Conservation (phyloP, 2,888 invertebrate genomes). For the Apamea monoglypha region DNA sequence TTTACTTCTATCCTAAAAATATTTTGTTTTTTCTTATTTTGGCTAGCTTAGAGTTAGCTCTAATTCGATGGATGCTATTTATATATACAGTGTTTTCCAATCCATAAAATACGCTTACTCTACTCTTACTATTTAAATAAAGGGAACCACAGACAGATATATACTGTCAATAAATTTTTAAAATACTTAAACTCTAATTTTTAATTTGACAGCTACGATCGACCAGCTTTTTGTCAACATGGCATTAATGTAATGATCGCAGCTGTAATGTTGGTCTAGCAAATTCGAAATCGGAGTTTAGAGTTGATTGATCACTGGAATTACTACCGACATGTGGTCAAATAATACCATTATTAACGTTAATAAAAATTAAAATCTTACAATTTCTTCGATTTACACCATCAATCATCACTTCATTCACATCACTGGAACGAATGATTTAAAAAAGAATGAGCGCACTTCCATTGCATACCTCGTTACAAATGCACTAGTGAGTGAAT, state of each 20-base stretch:
- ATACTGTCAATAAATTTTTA: background rate
- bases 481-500: conserved; percentile 33
- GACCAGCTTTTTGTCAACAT: no score
- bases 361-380: background rate
- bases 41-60: background rate
- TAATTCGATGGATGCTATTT: background rate
- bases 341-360: background rate
- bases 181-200: background rate
- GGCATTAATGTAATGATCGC: no score
- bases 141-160: no score
- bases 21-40: background rate
- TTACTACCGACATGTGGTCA: background rate
- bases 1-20: background rate
- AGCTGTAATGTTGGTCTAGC: no score
- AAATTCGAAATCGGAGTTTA: background rate
- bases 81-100: background rate
- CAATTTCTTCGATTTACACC: background rate
- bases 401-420: background rate
- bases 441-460: conserved; percentile 11
- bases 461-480: conserved; percentile 9
- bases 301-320: background rate
- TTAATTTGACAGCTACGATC: no score
- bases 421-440: conserved; percentile 12
- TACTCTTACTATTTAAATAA: no score
- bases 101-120: no score